A percentile compares a stretch with the other conserved stretches of the same genome.
Conservation (phyloP, 2,888 invertebrate genomes). For the Gymnosoma rotundatum region DNA sequence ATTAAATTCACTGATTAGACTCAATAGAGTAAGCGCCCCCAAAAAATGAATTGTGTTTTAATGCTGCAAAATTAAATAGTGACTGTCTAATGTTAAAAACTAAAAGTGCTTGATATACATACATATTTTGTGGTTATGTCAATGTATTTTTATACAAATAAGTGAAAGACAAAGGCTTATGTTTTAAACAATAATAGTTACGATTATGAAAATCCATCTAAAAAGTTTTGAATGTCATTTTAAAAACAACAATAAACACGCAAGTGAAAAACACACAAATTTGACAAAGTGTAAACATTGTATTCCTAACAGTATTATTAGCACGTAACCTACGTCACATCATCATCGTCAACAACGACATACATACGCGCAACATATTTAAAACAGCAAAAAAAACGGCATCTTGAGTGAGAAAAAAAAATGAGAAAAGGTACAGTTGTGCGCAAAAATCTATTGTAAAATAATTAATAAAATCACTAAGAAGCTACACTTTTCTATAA, state of each 20-base stretch:
- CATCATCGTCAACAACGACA: conserved; percentile 44
- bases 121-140: conserved; percentile 66
- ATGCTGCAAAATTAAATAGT: conserved; percentile 34
- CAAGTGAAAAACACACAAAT: conserved; percentile 61
- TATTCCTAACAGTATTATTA: conserved; percentile 74
- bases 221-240: no score
- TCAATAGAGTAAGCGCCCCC: conserved; percentile 63
- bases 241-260: conserved; percentile 34
- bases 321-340: conserved; percentile 71
- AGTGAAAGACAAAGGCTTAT: conserved; percentile 30
- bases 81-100: not conserved
- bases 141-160: conserved; percentile 19
- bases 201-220: no score
- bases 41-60: conserved; percentile 51
- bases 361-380: conserved; percentile 1
- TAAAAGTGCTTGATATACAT: conserved; percentile 23
- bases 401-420: conserved; percentile 52
- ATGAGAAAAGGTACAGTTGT: no score
- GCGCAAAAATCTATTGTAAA: no score
- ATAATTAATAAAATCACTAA: no score
- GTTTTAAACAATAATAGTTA: no score
- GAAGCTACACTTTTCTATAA: no score
- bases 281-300: conserved; percentile 71
- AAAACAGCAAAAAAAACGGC: conserved; percentile 28
- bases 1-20: conserved; percentile 58